Evolutionary conservation across 2,888 invertebrate genomes (phyloP).

Genomic region (Stenotaenia linearis): DNA sequence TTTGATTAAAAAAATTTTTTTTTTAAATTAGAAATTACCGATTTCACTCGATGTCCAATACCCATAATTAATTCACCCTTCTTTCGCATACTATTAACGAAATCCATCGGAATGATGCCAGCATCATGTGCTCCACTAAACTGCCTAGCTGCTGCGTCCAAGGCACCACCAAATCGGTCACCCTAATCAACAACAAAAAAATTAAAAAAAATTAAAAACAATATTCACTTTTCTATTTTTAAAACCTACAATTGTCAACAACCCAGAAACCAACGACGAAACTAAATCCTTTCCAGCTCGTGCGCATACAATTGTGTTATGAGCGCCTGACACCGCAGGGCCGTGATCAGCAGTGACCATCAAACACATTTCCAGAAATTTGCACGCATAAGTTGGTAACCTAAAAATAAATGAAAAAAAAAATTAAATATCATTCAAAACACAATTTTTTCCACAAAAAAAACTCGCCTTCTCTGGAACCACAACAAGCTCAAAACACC

Average conservation of each 20-base stretch:
- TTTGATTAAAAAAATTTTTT: too few relatives aligned
- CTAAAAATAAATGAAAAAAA: too few relatives aligned
- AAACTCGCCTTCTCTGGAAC: slow-evolving; percentile 77
- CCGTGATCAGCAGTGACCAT: slow-evolving; percentile 99
- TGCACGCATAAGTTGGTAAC: slow-evolving; percentile 85
- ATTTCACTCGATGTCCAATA: slow-evolving; percentile 84
- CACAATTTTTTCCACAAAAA: too few relatives aligned
- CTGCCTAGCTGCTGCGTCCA: slow-evolving; percentile 95
- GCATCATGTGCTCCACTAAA: slow-evolving; percentile 95
- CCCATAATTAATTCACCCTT: slow-evolving; percentile 98
- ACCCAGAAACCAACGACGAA: slow-evolving; percentile 89
- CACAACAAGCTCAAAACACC: slow-evolving; percentile 94
- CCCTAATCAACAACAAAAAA: slow-evolving; percentile 57
- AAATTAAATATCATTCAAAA: too few relatives aligned
- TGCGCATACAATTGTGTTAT: slow-evolving; percentile 97
- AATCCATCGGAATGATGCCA: slow-evolving; percentile 92
- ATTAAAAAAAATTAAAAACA: background rate
- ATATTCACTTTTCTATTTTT: background rate
- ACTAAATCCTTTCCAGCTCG: slow-evolving; percentile 96
- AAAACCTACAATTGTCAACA: slow-evolving; percentile 96
- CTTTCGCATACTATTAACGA: slow-evolving; percentile 95
- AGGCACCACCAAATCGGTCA: slow-evolving; percentile 95
- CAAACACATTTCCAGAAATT: slow-evolving; percentile 97
- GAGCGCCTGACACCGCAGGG: slow-evolving; percentile 96
- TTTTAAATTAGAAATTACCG: slow-evolving; percentile 47